These are phyloP conservation scores for Anorthoa munda DNA, from an alignment of 2,888 invertebrate genomes.

Conservation along the genomic window DNA sequence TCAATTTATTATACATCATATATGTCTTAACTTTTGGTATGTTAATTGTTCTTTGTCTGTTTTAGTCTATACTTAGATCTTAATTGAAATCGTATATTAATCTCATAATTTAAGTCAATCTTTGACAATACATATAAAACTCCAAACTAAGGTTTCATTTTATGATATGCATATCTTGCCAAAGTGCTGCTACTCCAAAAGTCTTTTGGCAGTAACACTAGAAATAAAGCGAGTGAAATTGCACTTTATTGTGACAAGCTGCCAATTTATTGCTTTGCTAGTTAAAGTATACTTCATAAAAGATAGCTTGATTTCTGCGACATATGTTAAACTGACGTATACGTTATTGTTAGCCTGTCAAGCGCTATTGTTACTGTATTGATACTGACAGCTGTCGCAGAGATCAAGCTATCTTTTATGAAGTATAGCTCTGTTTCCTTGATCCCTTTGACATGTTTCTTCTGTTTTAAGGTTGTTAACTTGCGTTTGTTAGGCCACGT, in stretches of 20 bases:
- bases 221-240: slow-evolving; percentile 23
- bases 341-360: too few species aligned
- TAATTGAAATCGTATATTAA: not conserved
- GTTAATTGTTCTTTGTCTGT: slow-evolving; percentile 45
- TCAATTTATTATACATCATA: slow-evolving; percentile 35
- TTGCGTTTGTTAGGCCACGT: not conserved
- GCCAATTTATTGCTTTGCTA: slow-evolving; percentile 30
- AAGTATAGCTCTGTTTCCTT: not conserved
- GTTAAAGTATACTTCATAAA: too few species aligned
- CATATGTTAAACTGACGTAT: too few species aligned
- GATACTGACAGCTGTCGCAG: too few species aligned
- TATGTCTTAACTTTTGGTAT: slow-evolving; percentile 32
- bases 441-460: not conserved
- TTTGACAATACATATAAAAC: not conserved
- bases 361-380: too few species aligned
- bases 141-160: slow-evolving; percentile 8
- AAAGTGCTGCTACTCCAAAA: slow-evolving; percentile 27
- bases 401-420: too few species aligned
- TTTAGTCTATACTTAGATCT: not conserved
- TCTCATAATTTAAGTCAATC: not conserved
- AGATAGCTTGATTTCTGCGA: too few species aligned
- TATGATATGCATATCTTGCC: slow-evolving; percentile 31
- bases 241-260: slow-evolving; percentile 16
- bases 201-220: slow-evolving; percentile 40
- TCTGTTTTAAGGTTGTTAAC: not conserved